A percentile compares a stretch with the other conserved stretches of the same genome.
Evolutionary conservation across 2,888 invertebrate species (phyloP).

Genomic region (Thecophora atra): DNA sequence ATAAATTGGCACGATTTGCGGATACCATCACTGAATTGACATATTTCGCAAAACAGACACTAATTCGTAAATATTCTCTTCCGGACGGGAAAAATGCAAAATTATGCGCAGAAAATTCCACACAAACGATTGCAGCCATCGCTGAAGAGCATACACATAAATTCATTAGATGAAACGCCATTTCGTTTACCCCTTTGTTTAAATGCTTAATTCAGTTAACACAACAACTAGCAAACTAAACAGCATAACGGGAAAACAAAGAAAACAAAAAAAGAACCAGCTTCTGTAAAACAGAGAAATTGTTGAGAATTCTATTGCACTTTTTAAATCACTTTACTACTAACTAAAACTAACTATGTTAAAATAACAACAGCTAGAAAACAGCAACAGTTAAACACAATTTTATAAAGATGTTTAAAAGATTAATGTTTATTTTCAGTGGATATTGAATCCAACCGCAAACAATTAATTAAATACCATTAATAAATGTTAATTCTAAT

Average conservation of each 20-base stretch:
- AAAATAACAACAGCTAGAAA: conserved; percentile 4
- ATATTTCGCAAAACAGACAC: conserved; percentile 32
- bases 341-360: neutral
- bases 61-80: conserved; percentile 17
- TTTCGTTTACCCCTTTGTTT: neutral
- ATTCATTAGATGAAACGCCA: neutral
- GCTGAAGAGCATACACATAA: conserved; percentile 2
- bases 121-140: conserved; percentile 23
- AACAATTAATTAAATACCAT: conserved; percentile 15
- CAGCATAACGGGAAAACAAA: too few species aligned
- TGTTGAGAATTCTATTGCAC: conserved; percentile 9
- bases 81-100: conserved; percentile 11
- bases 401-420: conserved; percentile 17
- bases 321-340: conserved; percentile 2
- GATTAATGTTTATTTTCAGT: conserved; percentile 26
- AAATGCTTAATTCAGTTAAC: conserved; percentile 22
- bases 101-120: conserved; percentile 12
- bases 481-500: conserved; percentile 27
- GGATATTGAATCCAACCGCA: neutral
- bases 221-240: too few species aligned
- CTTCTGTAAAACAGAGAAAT: neutral
- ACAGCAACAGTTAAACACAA: conserved; percentile 4
- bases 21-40: conserved; percentile 83
- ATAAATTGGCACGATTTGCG: conserved; percentile 84
- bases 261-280: neutral